These are phyloP conservation scores for Xiphophorus birchmanni DNA, from an alignment of 2,797 vertebrate genomes.

Conservation along the genomic window DNA sequence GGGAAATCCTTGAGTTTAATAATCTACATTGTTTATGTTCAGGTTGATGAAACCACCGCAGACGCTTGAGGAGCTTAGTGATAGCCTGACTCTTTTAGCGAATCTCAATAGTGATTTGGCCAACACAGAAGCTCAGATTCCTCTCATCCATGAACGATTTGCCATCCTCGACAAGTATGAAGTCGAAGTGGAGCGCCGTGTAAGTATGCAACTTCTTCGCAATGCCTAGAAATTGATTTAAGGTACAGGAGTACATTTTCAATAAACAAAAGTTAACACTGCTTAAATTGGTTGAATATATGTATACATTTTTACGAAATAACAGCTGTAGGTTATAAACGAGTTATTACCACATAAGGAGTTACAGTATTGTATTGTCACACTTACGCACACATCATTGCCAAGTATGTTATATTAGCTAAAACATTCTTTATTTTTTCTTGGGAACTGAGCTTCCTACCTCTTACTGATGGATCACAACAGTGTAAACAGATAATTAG, in stretches of 20 bases:
- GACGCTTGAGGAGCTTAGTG: constrained; percentile 55
- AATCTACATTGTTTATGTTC: constrained; percentile 14
- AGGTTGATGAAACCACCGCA: constrained; percentile 54
- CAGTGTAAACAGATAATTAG: not conserved
- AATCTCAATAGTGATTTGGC: constrained; percentile 78
- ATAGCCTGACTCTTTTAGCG: constrained; percentile 81
- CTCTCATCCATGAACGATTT: constrained; percentile 88
- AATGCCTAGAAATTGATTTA: not conserved
- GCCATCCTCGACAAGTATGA: constrained; percentile 89
- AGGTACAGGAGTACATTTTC: not conserved
- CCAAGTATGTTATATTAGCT: not conserved
- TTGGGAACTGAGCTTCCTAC: not conserved
- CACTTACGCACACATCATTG: not conserved
- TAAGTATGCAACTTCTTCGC: constrained; percentile 46
- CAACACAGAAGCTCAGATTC: constrained; percentile 83
- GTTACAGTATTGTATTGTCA: not conserved
- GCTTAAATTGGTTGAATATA: not conserved
- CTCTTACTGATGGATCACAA: not conserved
- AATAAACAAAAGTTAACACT: not conserved
- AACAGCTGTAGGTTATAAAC: not conserved
- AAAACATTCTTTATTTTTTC: not conserved
- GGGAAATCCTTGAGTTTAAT: not conserved
- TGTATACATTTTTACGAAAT: not conserved
- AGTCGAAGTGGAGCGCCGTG: constrained; percentile 79
- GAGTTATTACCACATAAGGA: not conserved